Evolutionary conservation across 2,113 vertebrate species (phyloP).

Genomic region (Halcyon senegalensis): DNA sequence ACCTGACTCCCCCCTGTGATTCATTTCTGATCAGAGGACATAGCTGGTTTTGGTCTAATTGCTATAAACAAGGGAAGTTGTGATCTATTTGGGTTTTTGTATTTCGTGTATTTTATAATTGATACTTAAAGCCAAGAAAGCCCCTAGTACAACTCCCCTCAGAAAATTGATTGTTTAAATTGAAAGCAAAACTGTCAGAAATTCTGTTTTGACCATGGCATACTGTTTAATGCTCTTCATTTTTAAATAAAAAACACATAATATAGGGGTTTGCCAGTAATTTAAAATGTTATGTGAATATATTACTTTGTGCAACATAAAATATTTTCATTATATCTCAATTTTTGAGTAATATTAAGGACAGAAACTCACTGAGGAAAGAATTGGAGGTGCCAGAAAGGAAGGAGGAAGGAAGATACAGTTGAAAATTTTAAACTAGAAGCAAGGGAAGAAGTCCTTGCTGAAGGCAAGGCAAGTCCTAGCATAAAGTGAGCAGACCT

Average conservation of each 20-base stretch:
- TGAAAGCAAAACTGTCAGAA: background rate
- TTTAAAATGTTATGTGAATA: background rate
- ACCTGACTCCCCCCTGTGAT: background rate
- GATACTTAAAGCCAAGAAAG: background rate
- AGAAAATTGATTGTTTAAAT: background rate
- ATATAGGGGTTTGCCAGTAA: background rate
- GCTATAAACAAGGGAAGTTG: background rate
- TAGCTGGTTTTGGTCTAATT: background rate
- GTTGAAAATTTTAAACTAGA: background rate
- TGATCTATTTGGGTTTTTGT: background rate
- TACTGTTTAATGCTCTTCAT: background rate
- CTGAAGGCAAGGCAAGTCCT: background rate
- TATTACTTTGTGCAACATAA: background rate
- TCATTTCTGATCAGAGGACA: background rate
- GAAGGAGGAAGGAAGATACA: background rate
- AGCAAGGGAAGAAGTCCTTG: background rate
- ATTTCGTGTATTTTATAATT: background rate
- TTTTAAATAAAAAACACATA: background rate
- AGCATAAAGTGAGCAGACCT: background rate
- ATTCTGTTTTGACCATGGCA: background rate
- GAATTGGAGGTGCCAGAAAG: background rate
- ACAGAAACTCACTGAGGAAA: background rate
- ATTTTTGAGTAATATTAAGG: background rate
- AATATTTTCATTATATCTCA: background rate
- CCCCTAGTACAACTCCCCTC: background rate